A percentile compares a stretch with the other conserved stretches of the same genome.
Conservation (phyloP, 2,888 invertebrate genomes). For the Eilema caniola region DNA sequence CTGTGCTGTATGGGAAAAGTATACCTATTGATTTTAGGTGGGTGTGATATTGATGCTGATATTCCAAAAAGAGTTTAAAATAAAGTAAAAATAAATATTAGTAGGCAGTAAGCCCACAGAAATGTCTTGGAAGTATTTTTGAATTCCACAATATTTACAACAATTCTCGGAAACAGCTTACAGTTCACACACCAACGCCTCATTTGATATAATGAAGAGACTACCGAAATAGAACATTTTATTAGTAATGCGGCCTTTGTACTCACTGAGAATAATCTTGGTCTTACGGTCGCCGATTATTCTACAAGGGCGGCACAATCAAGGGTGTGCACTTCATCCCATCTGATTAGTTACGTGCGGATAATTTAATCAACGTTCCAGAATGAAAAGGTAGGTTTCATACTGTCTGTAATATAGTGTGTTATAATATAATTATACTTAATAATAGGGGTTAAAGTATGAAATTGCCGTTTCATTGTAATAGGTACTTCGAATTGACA, state of each 20-base stretch:
- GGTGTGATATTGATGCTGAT: no score
- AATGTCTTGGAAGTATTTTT: background rate
- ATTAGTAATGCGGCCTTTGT: constrained; percentile 14
- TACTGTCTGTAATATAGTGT: background rate
- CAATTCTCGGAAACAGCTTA: background rate
- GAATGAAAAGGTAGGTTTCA: constrained; percentile 8
- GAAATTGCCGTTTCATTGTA: no score
- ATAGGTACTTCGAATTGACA: no score
- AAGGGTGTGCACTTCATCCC: constrained; percentile 40
- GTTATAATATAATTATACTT: no score
- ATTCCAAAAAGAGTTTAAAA: background rate
- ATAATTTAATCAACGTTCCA: constrained; percentile 29
- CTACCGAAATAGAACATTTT: background rate
- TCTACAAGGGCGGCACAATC: constrained; percentile 26
- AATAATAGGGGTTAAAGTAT: no score
- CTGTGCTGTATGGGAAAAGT: no score
- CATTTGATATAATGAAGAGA: constrained; percentile 1
- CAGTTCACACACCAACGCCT: background rate
- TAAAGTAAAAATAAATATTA: background rate
- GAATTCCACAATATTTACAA: background rate
- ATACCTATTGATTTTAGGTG: no score
- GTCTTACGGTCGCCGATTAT: constrained; percentile 30
- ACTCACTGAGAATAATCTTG: constrained; percentile 31
- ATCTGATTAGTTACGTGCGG: constrained; percentile 40
- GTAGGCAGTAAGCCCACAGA: background rate